These are phyloP conservation scores for Nomada fucata DNA, from an alignment of 2,888 invertebrate species.

Conservation along the genomic window DNA sequence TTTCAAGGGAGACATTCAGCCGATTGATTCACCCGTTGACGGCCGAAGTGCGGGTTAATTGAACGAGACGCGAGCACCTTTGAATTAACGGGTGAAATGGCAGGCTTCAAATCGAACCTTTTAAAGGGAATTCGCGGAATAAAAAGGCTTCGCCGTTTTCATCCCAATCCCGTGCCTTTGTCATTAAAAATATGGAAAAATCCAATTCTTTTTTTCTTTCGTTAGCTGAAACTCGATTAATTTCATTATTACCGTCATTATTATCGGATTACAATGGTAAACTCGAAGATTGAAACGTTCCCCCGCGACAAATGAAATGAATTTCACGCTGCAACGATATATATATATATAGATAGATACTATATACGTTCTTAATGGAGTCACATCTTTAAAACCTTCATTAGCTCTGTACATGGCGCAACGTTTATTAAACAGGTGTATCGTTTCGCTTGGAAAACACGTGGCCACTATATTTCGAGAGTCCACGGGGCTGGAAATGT, in stretches of 20 bases:
- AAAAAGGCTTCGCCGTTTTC: neutral
- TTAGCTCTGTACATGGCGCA: neutral
- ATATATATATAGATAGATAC: too few species aligned
- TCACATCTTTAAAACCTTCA: neutral
- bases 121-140: neutral
- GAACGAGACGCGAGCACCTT: slow-evolving; percentile 27
- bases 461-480: neutral
- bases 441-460: neutral
- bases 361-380: neutral
- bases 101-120: slow-evolving; percentile 1
- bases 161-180: too few species aligned
- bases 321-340: neutral
- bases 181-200: neutral
- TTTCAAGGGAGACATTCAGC: slow-evolving; percentile 32
- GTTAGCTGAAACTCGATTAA: too few species aligned
- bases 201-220: too few species aligned
- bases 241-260: neutral
- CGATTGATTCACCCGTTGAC: slow-evolving; percentile 34
- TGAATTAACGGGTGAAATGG: slow-evolving; percentile 16
- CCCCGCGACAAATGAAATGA: neutral
- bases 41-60: slow-evolving; percentile 43
- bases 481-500: neutral
- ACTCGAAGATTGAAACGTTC: neutral
- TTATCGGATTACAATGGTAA: neutral
- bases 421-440: neutral